Percentiles rank a stretch among this genome's conserved stretches.
phyloP scores from a whole-genome alignment of 1,140 invertebrate species.

The Bombus polaris region DNA sequence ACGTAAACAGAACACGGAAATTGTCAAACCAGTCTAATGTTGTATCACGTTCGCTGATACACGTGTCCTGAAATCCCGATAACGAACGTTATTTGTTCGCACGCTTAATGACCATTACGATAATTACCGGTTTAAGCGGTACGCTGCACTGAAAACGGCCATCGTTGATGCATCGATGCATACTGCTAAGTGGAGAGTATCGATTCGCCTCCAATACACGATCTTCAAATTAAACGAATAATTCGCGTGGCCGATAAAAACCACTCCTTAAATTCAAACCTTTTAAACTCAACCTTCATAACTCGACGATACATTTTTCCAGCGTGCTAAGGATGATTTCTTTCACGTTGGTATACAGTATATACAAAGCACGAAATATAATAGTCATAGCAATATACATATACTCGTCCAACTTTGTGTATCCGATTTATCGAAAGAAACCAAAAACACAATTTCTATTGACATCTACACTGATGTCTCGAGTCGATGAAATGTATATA shows the following conservation, averaged over 20 bases:
- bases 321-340: too few species aligned
- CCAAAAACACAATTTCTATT: too few species aligned
- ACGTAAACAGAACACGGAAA: constrained; percentile 40
- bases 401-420: too few species aligned
- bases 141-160: constrained; percentile 13
- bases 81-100: constrained; percentile 65
- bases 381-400: too few species aligned
- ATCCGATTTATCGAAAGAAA: too few species aligned
- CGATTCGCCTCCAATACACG: constrained; percentile 9
- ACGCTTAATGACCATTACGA: constrained; percentile 51
- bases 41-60: constrained; percentile 48
- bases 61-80: constrained; percentile 56
- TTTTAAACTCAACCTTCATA: not conserved
- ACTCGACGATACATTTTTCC: not conserved
- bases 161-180: constrained; percentile 51
- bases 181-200: constrained; percentile 29
- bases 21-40: constrained; percentile 54
- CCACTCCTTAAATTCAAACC: not conserved
- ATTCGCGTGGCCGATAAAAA: not conserved
- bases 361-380: too few species aligned
- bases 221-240: constrained; percentile 14
- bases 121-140: constrained; percentile 62
- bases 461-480: too few species aligned
- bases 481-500: too few species aligned
- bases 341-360: too few species aligned